phyloP scores from a whole-genome alignment of 2,888 invertebrate species.

The Mongoloraphidia duomilia region DNA sequence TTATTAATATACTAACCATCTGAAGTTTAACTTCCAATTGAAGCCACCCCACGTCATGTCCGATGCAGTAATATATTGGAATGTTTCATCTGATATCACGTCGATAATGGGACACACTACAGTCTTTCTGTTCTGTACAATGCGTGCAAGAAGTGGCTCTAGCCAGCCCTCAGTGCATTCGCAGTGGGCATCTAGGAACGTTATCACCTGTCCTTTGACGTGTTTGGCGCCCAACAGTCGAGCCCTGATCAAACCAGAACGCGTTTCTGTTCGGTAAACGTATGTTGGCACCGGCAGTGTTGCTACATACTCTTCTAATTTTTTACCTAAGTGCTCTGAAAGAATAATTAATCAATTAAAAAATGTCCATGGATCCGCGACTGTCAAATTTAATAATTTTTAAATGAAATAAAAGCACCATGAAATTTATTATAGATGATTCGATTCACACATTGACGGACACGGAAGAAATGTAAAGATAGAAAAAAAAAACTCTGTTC shows the following conservation, averaged over 20 bases:
- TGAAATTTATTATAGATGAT: too few species aligned
- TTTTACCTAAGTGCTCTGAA: slow-evolving; percentile 71
- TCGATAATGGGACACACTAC: slow-evolving; percentile 98
- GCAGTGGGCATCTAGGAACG: slow-evolving; percentile 96
- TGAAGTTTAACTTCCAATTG: slow-evolving; percentile 98
- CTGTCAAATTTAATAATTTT: too few species aligned
- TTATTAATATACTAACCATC: slow-evolving; percentile 54
- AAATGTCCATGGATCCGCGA: too few species aligned
- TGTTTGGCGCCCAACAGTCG: slow-evolving; percentile 86
- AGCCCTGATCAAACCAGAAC: slow-evolving; percentile 93
- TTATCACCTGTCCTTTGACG: slow-evolving; percentile 82
- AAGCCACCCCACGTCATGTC: slow-evolving; percentile 99
- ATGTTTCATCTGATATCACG: slow-evolving; percentile 96
- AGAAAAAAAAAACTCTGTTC: too few species aligned
- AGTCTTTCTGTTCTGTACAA: slow-evolving; percentile 80
- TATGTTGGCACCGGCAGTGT: slow-evolving; percentile 73
- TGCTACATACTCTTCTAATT: slow-evolving; percentile 80
- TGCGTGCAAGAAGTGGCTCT: slow-evolving; percentile 83
- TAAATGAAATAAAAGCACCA: background rate
- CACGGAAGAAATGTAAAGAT: too few species aligned
- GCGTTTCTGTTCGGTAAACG: slow-evolving; percentile 77
- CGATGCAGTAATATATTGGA: slow-evolving; percentile 96
- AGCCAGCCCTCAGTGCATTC: slow-evolving; percentile 99
- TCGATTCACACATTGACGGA: too few species aligned
- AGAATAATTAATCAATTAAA: too few species aligned